Base-by-base conservation (phyloP, 2,888 invertebrate genomes). In the Apeira syringaria region DNA sequence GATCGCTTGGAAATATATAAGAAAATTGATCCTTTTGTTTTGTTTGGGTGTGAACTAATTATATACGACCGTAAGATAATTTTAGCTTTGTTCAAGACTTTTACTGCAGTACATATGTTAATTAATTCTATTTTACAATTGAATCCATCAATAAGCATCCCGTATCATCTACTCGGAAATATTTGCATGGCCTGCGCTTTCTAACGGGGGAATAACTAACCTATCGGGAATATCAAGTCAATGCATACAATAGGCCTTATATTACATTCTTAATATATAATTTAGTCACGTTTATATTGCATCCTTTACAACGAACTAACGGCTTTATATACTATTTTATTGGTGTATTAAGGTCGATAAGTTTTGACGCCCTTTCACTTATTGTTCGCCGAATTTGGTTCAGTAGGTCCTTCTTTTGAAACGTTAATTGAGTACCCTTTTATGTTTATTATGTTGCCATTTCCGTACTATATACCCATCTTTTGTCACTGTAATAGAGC, bases 281-380 rank as follows among this genome's bases (percentile, higher is more conserved):
- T 70, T 72, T 56, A 54, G 57, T 79, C 80, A 81, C 80, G 80
- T 75, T 62, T 54, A 25, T 50, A 74, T 68, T 67, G 73, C 73
- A 74, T 78, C 79, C 78, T 80, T 74, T 69, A 71, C 74, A 62
- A 27, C 56, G 69, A 72, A 74, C 37, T 80, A 81, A 80, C 80
- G 81, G 81, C 56, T 53, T 67, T 70, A 66, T 74, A 56, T 66
- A 61, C 60, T 55, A 59, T 55, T 68, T 64, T 54, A 57, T 60
- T 60, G 63, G 49, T 59, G 52, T 61, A 68, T 69, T 60, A 60
- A 66, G 61, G 48, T 61, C 65, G 64, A 69, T 68, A 68, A 34
- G n/a, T 74, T 74, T 68, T 68, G 68, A 53, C 55, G 64, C 62
- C 67, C 64, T 74, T 78, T 77, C 74, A 61, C 56, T 57, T 60